Conservation (phyloP, 2,113 vertebrate genomes). For the Rhynchomys soricoides region DNA sequence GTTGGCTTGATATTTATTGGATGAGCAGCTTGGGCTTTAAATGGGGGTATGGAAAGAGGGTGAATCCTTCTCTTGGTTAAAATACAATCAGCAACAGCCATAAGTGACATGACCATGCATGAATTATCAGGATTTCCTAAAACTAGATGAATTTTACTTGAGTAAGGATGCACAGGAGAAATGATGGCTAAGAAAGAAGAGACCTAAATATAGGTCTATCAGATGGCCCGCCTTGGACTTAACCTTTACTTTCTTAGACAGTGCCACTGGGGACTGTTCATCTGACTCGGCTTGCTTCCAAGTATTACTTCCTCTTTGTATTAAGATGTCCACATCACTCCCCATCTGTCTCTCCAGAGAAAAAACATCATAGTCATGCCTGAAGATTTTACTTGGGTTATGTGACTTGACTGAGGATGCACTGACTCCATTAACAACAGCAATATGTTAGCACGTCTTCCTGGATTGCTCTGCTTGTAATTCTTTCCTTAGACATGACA, state of each 20-base stretch:
- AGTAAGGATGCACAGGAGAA: background rate
- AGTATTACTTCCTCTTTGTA: background rate
- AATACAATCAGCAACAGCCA: background rate
- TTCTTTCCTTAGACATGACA: background rate
- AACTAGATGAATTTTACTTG: background rate
- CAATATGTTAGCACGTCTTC: background rate
- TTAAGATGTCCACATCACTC: background rate
- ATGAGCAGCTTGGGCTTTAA: background rate
- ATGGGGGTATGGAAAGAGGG: background rate
- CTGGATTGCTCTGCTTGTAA: background rate
- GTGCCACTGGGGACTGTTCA: background rate
- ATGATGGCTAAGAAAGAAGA: background rate
- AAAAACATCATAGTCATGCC: background rate
- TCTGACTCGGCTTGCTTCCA: background rate
- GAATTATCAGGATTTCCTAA: background rate
- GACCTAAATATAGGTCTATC: background rate
- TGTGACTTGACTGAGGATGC: background rate
- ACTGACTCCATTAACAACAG: background rate
- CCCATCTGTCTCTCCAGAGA: background rate
- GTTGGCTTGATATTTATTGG: background rate
- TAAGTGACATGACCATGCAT: background rate
- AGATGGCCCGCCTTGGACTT: background rate
- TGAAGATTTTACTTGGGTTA: background rate
- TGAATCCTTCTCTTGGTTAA: background rate
- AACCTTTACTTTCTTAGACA: background rate